These are phyloP conservation scores for Eulemur albifrons DNA, from an alignment of 2,797 vertebrate genomes.

Conservation along the genomic window DNA sequence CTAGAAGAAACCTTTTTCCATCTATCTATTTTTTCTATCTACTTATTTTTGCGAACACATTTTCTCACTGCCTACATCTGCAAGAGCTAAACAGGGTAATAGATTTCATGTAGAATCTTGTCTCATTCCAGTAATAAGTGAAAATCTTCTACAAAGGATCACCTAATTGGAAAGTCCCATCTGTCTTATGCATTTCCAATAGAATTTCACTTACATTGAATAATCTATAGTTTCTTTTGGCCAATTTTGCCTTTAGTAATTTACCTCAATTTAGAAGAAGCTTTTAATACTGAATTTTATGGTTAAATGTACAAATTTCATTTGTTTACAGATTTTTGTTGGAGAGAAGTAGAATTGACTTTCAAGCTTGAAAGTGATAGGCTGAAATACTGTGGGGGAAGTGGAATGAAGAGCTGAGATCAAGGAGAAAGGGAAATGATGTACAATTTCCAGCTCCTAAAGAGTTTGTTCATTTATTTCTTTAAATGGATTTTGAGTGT, in stretches of 20 bases:
- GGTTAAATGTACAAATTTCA: neutral
- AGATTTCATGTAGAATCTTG: neutral
- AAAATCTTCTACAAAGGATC: neutral
- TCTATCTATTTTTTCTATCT: neutral
- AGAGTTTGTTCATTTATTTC: neutral
- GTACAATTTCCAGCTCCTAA: neutral
- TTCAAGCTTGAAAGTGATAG: neutral
- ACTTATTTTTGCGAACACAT: neutral
- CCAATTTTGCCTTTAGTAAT: neutral
- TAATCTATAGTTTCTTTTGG: neutral
- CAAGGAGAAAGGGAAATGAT: neutral
- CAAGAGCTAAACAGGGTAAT: neutral
- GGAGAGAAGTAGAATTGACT: neutral
- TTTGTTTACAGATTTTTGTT: neutral
- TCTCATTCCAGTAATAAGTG: neutral
- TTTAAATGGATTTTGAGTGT: neutral
- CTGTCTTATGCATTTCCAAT: neutral
- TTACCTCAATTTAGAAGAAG: neutral
- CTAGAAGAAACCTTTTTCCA: neutral
- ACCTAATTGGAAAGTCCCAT: neutral
- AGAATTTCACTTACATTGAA: neutral
- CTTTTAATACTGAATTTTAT: neutral
- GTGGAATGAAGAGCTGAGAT: neutral
- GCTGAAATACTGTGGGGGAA: neutral
- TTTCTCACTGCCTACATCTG: neutral